A percentile compares a stretch with the other conserved stretches of the same genome.
Evolutionary conservation across 1,140 invertebrate genomes (phyloP).

Genomic region (Cecropterus lyciades): DNA sequence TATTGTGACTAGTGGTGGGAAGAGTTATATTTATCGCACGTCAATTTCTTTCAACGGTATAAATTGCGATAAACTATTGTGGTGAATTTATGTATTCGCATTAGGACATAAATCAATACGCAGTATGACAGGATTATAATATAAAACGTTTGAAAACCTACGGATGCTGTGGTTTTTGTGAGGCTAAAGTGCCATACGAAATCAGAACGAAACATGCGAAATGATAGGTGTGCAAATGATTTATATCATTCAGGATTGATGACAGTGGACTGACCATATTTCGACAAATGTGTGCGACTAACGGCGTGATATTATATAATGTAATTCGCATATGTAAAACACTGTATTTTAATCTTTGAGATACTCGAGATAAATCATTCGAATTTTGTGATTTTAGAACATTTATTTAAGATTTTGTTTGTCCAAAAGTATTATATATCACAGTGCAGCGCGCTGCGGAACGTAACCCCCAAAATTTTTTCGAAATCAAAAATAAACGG

Average conservation of each 20-base stretch:
- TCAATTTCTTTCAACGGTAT: conserved; percentile 11
- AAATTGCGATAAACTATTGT: conserved; percentile 6
- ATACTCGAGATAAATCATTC: too few species aligned
- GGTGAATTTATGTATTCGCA: not conserved
- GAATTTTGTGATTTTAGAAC: not conserved
- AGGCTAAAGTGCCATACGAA: not conserved
- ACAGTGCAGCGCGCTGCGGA: too few species aligned
- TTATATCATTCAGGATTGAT: conserved; percentile 10
- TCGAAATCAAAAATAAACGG: too few species aligned
- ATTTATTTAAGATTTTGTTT: too few species aligned
- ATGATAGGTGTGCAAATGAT: not conserved
- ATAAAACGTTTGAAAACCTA: conserved; percentile 9
- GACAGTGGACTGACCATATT: not conserved
- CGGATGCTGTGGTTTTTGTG: not conserved
- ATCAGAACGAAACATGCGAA: conserved; percentile 12
- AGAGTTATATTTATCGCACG: conserved; percentile 13
- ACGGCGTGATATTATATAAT: too few species aligned
- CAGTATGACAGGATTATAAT: not conserved
- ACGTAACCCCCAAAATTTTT: too few species aligned
- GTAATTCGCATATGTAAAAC: not conserved
- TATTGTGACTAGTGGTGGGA: conserved; percentile 11
- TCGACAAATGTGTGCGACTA: not conserved
- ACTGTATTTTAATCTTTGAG: too few species aligned
- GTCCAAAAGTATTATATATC: not conserved
- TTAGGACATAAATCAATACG: conserved; percentile 10